Conservation (phyloP, 1,140 invertebrate species). For the Ostrea denselamellosa region DNA sequence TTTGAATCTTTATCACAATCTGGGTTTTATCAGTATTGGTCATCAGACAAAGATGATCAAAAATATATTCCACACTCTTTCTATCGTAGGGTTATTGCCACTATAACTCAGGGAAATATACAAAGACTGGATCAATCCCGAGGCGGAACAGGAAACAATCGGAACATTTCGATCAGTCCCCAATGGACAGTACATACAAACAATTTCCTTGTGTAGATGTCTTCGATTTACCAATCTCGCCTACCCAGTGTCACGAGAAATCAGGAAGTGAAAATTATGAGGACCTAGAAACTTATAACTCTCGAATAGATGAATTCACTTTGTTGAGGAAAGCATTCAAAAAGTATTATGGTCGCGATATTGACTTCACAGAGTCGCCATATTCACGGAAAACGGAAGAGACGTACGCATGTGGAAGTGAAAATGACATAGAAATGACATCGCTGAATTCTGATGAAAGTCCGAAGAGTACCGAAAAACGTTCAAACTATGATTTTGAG, state of each 20-base stretch:
- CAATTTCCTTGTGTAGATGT: constrained; percentile 37
- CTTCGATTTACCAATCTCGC: background rate
- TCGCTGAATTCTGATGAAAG: constrained; percentile 21
- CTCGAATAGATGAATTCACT: constrained; percentile 40
- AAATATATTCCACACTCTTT: background rate
- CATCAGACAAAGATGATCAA: no score
- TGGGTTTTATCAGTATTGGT: no score
- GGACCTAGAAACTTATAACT: constrained; percentile 6
- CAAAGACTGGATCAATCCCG: constrained; percentile 20
- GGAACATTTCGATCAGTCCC: background rate
- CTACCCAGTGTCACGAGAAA: background rate
- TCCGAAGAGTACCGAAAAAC: background rate
- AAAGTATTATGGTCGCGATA: constrained; percentile 40
- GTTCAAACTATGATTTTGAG: constrained; percentile 20
- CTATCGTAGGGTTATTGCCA: background rate
- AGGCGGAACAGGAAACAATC: background rate
- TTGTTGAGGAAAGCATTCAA: constrained; percentile 43
- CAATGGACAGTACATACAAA: constrained; percentile 29
- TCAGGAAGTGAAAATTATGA: constrained; percentile 4
- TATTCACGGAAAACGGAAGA: constrained; percentile 35
- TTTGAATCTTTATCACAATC: no score
- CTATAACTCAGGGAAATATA: constrained; percentile 41
- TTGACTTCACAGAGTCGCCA: constrained; percentile 38
- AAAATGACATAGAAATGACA: constrained; percentile 13
- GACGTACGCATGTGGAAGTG: constrained; percentile 14